Evolutionary conservation across 2,888 invertebrate genomes (phyloP).

Genomic region (Watsonalla binaria): DNA sequence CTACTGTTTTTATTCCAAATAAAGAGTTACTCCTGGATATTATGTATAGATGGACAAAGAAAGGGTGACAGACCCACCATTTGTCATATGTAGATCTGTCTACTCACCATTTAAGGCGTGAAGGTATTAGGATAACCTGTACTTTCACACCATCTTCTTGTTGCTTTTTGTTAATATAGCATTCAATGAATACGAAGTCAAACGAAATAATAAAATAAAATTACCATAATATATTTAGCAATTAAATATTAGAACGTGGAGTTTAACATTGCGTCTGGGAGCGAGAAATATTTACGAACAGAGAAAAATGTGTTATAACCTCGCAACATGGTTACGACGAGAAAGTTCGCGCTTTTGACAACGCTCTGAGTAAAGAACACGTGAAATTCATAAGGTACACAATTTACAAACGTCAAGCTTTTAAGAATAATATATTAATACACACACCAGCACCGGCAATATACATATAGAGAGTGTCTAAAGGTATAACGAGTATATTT

Average conservation of each 20-base stretch:
- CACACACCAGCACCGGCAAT: constrained; percentile 10
- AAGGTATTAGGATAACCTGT: no score
- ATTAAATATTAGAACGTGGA: not conserved
- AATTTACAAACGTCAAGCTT: constrained; percentile 19
- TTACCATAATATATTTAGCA: constrained; percentile 1
- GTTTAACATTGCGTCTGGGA: not conserved
- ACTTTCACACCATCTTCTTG: no score
- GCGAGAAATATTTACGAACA: constrained; percentile 5
- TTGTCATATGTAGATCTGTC: no score
- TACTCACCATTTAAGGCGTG: no score
- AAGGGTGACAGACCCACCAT: no score
- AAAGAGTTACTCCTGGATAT: no score
- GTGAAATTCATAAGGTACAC: constrained; percentile 21
- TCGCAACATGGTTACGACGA: constrained; percentile 37
- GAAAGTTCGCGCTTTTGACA: constrained; percentile 36
- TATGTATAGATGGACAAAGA: no score
- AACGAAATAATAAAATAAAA: not conserved
- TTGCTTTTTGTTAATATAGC: no score
- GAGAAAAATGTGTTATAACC: constrained; percentile 34
- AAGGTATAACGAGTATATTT: not conserved
- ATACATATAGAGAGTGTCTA: constrained; percentile 2
- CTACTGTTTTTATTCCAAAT: no score
- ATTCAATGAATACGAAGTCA: not conserved
- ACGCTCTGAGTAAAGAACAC: constrained; percentile 17
- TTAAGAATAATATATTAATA: constrained; percentile 16